Evolutionary conservation across 1,140 invertebrate genomes (phyloP).

Genomic region (Euschistus heros): DNA sequence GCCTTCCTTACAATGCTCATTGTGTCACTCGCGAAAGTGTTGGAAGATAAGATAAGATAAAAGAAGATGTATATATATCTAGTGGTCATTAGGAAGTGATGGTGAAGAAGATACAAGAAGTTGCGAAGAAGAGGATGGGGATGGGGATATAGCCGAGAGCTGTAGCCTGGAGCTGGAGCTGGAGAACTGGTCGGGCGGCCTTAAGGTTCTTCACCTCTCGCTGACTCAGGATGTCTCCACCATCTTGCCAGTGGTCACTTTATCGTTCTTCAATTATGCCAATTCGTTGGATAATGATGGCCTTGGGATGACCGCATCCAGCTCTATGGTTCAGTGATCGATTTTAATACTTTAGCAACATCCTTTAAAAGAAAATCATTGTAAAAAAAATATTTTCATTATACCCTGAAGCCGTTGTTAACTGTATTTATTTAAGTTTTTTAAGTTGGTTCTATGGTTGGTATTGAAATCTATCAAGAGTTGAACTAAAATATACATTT

Average conservation of each 20-base stretch:
- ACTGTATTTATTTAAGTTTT: no score
- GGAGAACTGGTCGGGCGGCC: not conserved
- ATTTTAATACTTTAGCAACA: no score
- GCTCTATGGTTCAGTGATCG: no score
- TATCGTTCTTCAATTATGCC: not conserved
- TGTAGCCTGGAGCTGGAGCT: not conserved
- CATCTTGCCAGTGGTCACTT: not conserved
- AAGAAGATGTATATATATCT: not conserved
- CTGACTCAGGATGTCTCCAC: not conserved
- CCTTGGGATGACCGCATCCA: no score
- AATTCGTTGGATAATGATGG: no score
- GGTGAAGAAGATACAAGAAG: not conserved
- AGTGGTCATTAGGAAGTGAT: not conserved
- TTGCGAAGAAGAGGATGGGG: not conserved
- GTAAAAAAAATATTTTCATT: no score
- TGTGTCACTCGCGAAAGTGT: not conserved
- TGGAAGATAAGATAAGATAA: not conserved
- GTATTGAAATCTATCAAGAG: no score
- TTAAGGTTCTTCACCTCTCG: conserved; percentile 4
- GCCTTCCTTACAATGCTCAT: no score
- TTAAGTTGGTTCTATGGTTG: no score
- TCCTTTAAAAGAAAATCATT: no score
- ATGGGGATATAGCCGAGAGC: not conserved
- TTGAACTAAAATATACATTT: no score
- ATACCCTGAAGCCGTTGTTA: no score